phyloP scores from a whole-genome alignment of 2,113 vertebrate species.

The Neodon shergylaensis region DNA sequence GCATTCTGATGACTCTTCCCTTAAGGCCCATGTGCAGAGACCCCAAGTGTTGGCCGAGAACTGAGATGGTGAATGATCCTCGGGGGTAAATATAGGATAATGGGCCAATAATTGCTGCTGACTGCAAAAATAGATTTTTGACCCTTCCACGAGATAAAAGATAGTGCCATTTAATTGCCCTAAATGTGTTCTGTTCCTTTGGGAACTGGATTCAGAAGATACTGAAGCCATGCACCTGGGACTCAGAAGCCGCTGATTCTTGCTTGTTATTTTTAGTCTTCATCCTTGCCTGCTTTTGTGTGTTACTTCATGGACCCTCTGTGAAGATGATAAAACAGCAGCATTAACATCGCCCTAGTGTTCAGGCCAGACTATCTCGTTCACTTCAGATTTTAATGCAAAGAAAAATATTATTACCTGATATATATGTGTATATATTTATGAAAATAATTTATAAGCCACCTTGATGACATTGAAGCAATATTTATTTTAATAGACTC shows the following conservation, averaged over 20 bases:
- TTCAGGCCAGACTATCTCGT: background rate
- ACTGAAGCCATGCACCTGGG: background rate
- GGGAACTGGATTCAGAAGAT: conserved; percentile 52
- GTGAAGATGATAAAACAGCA: background rate
- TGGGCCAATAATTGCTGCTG: conserved; percentile 68
- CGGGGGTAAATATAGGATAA: conserved; percentile 63
- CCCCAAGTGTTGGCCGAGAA: conserved; percentile 25
- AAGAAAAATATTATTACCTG: background rate
- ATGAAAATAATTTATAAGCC: background rate
- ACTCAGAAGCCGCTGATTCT: conserved; percentile 44
- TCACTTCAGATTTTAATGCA: conserved; percentile 9
- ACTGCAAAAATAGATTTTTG: conserved; percentile 68
- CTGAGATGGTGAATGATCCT: conserved; percentile 4
- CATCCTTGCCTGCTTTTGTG: background rate
- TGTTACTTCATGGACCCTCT: background rate
- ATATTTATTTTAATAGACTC: conserved; percentile 37
- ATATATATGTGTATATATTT: background rate
- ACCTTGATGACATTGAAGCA: background rate
- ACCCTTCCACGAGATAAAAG: conserved; percentile 56
- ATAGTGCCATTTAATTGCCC: conserved; percentile 69
- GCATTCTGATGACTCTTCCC: background rate
- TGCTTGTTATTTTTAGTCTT: conserved; percentile 61
- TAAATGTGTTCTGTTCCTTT: conserved; percentile 59
- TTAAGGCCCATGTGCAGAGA: background rate
- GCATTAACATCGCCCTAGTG: background rate